Evolutionary conservation across 2,797 vertebrate genomes (phyloP), one percentile per base, ranked within the genome.

Genomic region (Falco novaeseelandiae): DNA sequence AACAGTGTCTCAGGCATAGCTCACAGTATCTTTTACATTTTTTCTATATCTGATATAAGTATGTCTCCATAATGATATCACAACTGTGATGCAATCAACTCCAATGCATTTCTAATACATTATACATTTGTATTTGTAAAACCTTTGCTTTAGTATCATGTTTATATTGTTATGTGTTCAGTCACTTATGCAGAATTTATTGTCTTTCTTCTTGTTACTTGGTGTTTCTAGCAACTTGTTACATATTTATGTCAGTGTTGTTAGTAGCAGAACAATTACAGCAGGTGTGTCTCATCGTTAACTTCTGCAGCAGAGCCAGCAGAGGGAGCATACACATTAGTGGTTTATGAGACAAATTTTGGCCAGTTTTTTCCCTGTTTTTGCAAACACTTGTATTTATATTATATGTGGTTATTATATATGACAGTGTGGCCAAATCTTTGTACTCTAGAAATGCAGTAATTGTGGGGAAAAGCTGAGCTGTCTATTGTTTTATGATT

Each of bases 301-400:
- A 67, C 86, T 97, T 94, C 89, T 87, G 93, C 70, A 7, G 93
- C 82, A 69, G 85, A 79, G 82, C 96, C 98, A 97, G 97, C 96
- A 98, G 98, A 96, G 98, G 98, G 98, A 96, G 97, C 97, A 89
- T 87, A 65, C 55, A 67, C 84, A 40, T 40, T 54, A 73, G 85
- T 91, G 82, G 55, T 81, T 95, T 83, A 89, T 42, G 40, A 44
- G 74, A 79, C 34, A 44, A 40, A 38, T 71, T 71, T 83, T 54
- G 73, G 79, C 38, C 72, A n/a, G 6, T 74, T 80, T 58, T 49
- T 30, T 12, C 5, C 3, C 46, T 30, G 20, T 48, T 86, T 91
- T 83, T 91, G 72, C 46, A 76, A 69, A 70, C 73, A 49, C 10
- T 8, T 38, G 5, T 44, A 17, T 66, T 81, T 84, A 88, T 40